Evolutionary conservation across 2,888 invertebrate genomes (phyloP), one percentile per base, ranked within the genome.

Genomic region (Schizaphis graminum): DNA sequence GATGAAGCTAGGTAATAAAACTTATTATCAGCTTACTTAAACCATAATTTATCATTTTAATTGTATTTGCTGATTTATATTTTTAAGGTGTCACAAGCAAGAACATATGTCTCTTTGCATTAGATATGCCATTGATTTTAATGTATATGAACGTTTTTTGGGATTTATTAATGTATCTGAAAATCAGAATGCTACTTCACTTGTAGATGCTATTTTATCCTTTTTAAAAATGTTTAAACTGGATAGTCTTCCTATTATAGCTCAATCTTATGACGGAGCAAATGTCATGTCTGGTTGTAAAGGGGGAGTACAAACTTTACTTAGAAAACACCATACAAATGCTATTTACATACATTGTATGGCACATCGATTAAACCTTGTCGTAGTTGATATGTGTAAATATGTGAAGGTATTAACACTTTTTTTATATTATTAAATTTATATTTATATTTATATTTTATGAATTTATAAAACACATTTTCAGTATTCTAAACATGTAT

Each of bases 311-410:
- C 87, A 87, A n/a, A 86, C 86, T 47, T 86, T 86, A 35, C 21
- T 53, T 53, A 87, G n/a, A 41, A n/a, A 87, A n/a, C 53, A 87
- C 53, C n/a, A 87, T 87, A n/a, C 87, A 53, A 21, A 53, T 87
- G 87, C 35, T n/a, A 49, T 87, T 53, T 87, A 87, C 53, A 87
- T 87, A 21, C 87, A 87, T 87, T 87, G 87, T n/a, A 87, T 87
- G n/a, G 87, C 87, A n/a, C 87, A 87, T 49, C n/a, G 87, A 21
- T 49, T 87, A 87, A 87, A 87, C 49, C 49, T 53, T 13, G 87
- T 53, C 8, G 16, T 41, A 10, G 24, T 56, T 49, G 56, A 56
- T 88, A 35, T 56, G 35, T 41, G 88, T 10, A 56, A 88, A 56
- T 2, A 56, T 88, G 88, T 88, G 3, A 28, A 47, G 86, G 77